Evolutionary conservation across 2,797 vertebrate genomes (phyloP).

Genomic region (Helicolenus hilgendorfi): DNA sequence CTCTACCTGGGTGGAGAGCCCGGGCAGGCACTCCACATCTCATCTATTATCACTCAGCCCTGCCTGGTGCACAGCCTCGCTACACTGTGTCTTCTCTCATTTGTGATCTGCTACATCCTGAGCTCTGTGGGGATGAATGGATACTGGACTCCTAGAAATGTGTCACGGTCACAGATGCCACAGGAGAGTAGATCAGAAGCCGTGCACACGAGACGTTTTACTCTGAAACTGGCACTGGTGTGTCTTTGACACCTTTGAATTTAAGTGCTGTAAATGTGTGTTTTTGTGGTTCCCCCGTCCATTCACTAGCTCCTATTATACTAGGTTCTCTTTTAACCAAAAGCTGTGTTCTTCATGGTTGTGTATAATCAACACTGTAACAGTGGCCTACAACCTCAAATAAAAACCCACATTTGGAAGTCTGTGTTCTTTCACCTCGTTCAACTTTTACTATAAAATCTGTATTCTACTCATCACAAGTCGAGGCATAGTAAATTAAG

Average conservation of each 20-base stretch:
- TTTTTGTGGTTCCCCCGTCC: not conserved
- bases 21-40: constrained; percentile 81
- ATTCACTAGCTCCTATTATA: not conserved
- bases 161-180: constrained; percentile 70
- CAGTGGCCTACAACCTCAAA: not conserved
- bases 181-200: constrained; percentile 56
- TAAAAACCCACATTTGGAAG: constrained; percentile 12
- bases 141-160: constrained; percentile 67
- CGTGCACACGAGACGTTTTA: constrained; percentile 7
- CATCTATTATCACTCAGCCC: constrained; percentile 84
- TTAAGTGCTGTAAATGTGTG: constrained; percentile 9
- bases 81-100: constrained; percentile 78
- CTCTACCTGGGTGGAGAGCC: constrained; percentile 79
- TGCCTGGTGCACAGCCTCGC: constrained; percentile 73
- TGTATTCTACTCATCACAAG: not conserved
- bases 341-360: not conserved
- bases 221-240: constrained; percentile 14
- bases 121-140: constrained; percentile 66
- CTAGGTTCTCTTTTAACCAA: not conserved
- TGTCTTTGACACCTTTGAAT: constrained; percentile 23
- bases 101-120: constrained; percentile 75
- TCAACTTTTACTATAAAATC: not conserved
- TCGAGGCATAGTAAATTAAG: not conserved
- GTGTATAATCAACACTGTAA: not conserved
- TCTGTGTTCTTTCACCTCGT: not conserved